Evolutionary conservation across 1,140 invertebrate genomes (phyloP).

Genomic region (Theocolax elegans): DNA sequence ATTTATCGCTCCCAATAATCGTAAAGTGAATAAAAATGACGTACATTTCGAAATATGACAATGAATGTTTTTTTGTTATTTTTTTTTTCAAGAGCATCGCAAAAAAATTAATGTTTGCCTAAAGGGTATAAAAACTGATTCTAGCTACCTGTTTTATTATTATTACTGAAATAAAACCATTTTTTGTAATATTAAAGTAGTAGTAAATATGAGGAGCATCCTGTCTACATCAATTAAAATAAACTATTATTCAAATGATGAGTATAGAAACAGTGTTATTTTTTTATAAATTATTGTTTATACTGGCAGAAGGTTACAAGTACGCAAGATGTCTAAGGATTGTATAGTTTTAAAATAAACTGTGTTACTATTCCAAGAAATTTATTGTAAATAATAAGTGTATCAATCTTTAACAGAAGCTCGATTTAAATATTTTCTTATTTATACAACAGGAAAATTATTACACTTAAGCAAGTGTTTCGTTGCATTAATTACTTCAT

Average conservation of each 20-base stretch:
- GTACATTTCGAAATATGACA: neutral
- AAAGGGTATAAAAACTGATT: slow-evolving; percentile 5
- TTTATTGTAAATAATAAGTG: too few relatives aligned
- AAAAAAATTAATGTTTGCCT: neutral
- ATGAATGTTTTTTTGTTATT: neutral
- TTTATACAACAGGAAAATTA: too few relatives aligned
- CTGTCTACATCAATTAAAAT: neutral
- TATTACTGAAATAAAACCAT: neutral
- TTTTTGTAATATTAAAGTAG: slow-evolving; percentile 29
- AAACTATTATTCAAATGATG: neutral
- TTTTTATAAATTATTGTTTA: too few relatives aligned
- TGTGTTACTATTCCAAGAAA: too few relatives aligned
- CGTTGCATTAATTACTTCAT: too few relatives aligned
- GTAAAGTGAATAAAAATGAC: slow-evolving; percentile 6
- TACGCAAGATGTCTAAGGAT: too few relatives aligned
- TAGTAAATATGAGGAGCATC: neutral
- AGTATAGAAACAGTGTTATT: too few relatives aligned
- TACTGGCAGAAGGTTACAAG: too few relatives aligned
- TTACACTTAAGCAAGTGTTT: too few relatives aligned
- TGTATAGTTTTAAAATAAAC: too few relatives aligned
- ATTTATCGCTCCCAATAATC: slow-evolving; percentile 6
- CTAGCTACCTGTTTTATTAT: neutral
- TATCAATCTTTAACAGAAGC: too few relatives aligned
- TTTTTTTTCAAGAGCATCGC: slow-evolving; percentile 9
- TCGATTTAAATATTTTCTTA: too few relatives aligned